These are phyloP conservation scores for Notiomystis cincta DNA, from an alignment of 2,113 vertebrate species.

Conservation along the genomic window DNA sequence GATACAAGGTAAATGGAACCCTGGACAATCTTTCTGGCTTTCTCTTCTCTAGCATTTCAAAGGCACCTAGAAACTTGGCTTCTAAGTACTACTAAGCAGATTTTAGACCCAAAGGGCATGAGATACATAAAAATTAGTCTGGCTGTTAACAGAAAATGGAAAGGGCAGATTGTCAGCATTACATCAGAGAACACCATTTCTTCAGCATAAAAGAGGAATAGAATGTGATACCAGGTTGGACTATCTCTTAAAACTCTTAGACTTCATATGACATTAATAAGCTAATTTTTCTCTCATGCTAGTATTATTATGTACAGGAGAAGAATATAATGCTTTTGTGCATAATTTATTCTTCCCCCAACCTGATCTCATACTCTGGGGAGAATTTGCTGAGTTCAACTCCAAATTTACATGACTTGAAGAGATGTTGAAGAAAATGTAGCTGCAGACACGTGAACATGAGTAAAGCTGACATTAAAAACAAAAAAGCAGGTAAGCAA, in stretches of 20 bases:
- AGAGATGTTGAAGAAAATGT: neutral
- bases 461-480: neutral
- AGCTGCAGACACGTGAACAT: neutral
- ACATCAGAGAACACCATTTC: neutral
- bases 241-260: slow-evolving; percentile 2
- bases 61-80: slow-evolving; percentile 53
- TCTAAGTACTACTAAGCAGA: slow-evolving; percentile 41
- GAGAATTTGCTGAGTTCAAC: neutral
- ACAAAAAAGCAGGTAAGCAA: neutral
- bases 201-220: neutral
- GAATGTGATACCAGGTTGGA: neutral
- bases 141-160: neutral
- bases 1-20: slow-evolving; percentile 16
- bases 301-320: neutral
- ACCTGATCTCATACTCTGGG: neutral
- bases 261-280: neutral
- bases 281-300: neutral
- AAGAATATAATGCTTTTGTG: neutral
- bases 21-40: slow-evolving; percentile 26
- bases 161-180: slow-evolving; percentile 22
- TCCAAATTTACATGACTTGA: neutral
- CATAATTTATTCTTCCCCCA: neutral
- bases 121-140: slow-evolving; percentile 37
- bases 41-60: slow-evolving; percentile 35
- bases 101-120: slow-evolving; percentile 50